phyloP scores from a whole-genome alignment of 1,140 invertebrate species.

The Eupristina koningsbergeri region DNA sequence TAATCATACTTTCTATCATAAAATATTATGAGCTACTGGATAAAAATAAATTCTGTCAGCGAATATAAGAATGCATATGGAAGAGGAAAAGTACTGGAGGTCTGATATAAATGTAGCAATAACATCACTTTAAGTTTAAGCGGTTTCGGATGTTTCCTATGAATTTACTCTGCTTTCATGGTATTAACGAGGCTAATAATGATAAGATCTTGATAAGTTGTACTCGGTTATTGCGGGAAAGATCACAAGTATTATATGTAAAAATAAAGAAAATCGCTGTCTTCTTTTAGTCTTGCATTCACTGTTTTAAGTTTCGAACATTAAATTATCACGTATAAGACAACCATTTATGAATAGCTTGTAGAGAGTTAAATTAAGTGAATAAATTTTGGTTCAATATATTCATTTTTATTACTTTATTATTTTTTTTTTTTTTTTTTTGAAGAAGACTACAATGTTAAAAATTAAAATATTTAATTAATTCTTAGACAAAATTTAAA shows the following conservation, averaged over 20 bases:
- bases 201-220: not conserved
- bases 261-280: no score
- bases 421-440: not conserved
- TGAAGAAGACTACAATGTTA: not conserved
- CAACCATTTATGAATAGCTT: not conserved
- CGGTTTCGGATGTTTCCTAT: no score
- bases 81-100: not conserved
- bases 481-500: no score
- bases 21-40: not conserved
- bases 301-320: not conserved
- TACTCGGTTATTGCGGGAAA: not conserved
- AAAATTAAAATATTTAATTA: not conserved
- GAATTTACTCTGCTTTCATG: not conserved
- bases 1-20: no score
- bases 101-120: not conserved
- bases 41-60: not conserved
- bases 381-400: not conserved
- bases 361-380: no score
- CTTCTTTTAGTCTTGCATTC: no score
- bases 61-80: no score
- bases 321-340: not conserved
- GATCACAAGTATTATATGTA: not conserved
- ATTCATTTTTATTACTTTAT: not conserved
- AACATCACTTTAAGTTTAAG: not conserved
- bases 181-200: not conserved